Conservation (phyloP, 2,797 vertebrate genomes). For the Gadopsis bispinosus region DNA sequence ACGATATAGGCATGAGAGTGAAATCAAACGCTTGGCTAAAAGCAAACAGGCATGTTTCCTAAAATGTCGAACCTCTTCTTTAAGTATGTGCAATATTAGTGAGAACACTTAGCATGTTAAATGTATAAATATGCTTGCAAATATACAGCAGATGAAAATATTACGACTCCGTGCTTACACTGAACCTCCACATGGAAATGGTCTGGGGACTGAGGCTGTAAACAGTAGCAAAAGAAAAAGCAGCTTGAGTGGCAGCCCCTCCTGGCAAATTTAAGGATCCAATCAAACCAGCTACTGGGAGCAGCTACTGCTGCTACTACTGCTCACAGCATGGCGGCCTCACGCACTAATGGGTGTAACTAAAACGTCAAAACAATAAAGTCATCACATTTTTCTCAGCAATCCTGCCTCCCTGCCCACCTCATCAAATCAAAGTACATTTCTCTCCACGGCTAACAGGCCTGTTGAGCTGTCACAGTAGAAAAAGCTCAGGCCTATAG, state of each 20-base stretch:
- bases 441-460: not conserved
- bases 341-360: not conserved
- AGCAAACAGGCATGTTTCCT: not conserved
- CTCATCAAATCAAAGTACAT: not conserved
- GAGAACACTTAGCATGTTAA: not conserved
- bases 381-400: not conserved
- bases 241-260: not conserved
- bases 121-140: too few species aligned
- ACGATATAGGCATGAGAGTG: not conserved
- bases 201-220: not conserved
- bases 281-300: not conserved
- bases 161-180: not conserved
- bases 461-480: not conserved
- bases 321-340: not conserved
- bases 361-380: not conserved
- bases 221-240: not conserved
- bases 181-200: not conserved
- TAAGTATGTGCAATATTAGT: too few species aligned
- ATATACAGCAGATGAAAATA: not conserved
- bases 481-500: not conserved
- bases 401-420: not conserved
- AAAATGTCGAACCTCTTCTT: not conserved
- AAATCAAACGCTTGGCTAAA: not conserved
- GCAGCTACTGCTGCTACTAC: too few species aligned
- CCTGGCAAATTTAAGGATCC: not conserved